Conservation (phyloP, 1,140 invertebrate genomes). For the Cepaea nemoralis region DNA sequence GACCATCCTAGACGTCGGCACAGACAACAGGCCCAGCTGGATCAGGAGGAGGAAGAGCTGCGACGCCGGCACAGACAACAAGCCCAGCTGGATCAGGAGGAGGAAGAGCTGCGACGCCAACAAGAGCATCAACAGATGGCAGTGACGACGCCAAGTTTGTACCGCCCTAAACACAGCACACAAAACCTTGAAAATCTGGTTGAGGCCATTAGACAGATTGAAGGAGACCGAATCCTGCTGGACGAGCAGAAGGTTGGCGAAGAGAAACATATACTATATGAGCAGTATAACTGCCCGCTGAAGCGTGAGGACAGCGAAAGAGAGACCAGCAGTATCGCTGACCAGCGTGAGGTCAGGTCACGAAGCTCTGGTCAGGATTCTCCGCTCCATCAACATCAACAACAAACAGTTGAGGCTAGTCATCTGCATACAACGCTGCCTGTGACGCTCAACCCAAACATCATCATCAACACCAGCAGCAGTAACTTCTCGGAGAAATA, state of each 20-base stretch:
- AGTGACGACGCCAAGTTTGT: not conserved
- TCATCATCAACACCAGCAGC: slow-evolving; percentile 28
- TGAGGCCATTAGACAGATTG: slow-evolving; percentile 95
- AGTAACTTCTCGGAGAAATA: slow-evolving; percentile 57
- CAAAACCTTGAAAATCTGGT: slow-evolving; percentile 97
- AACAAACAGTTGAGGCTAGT: slow-evolving; percentile 16
- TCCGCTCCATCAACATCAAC: slow-evolving; percentile 49
- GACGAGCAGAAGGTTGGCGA: slow-evolving; percentile 16
- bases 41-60: slow-evolving; percentile 10
- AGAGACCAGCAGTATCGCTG: slow-evolving; percentile 56
- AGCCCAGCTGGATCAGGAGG: slow-evolving; percentile 26
- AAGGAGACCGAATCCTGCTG: slow-evolving; percentile 80
- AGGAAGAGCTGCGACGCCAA: not conserved
- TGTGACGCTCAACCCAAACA: slow-evolving; percentile 2
- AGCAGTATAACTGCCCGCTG: slow-evolving; percentile 40
- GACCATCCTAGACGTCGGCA: slow-evolving; percentile 36
- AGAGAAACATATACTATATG: slow-evolving; percentile 14
- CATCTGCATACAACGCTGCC: not conserved
- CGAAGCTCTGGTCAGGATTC: slow-evolving; percentile 60
- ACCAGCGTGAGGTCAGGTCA: slow-evolving; percentile 58
- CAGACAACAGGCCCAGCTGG: slow-evolving; percentile 32
- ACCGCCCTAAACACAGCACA: slow-evolving; percentile 69
- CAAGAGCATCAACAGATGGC: not conserved
- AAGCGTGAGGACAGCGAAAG: slow-evolving; percentile 61
- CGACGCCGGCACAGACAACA: slow-evolving; percentile 34